Conservation (phyloP, 2,888 invertebrate species). For the Andricus curvator region DNA sequence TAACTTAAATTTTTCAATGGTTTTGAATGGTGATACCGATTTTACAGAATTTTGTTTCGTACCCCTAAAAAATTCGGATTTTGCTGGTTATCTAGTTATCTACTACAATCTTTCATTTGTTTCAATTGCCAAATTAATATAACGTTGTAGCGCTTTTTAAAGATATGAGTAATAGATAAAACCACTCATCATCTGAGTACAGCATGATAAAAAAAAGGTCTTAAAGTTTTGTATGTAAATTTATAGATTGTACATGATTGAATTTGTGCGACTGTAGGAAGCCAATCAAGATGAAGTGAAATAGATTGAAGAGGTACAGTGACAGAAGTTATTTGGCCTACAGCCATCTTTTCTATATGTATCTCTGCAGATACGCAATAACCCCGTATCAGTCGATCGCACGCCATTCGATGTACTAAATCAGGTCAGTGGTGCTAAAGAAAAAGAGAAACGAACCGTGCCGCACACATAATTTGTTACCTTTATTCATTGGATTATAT, state of each 20-base stretch:
- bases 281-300: slow-evolving; percentile 40
- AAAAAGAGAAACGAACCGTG: slow-evolving; percentile 20
- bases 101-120: too few species aligned
- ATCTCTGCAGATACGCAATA: slow-evolving; percentile 41
- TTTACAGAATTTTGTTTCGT: too few species aligned
- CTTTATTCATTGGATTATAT: slow-evolving; percentile 30
- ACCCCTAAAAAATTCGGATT: too few species aligned
- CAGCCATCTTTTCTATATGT: slow-evolving; percentile 49
- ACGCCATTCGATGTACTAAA: slow-evolving; percentile 46
- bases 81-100: too few species aligned
- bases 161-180: too few species aligned
- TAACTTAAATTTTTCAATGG: too few species aligned
- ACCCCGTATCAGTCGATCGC: slow-evolving; percentile 46
- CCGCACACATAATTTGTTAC: slow-evolving; percentile 25
- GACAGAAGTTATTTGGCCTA: slow-evolving; percentile 53
- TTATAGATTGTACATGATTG: slow-evolving; percentile 13
- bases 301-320: slow-evolving; percentile 41
- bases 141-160: too few species aligned
- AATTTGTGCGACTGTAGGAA: slow-evolving; percentile 20
- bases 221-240: slow-evolving; percentile 19
- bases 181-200: not conserved
- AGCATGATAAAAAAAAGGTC: not conserved
- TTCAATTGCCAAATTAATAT: too few species aligned
- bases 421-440: slow-evolving; percentile 25
- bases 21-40: too few species aligned